Base-by-base conservation (phyloP, 1,140 invertebrate species). In the Pseudomyrmex pallidus region DNA sequence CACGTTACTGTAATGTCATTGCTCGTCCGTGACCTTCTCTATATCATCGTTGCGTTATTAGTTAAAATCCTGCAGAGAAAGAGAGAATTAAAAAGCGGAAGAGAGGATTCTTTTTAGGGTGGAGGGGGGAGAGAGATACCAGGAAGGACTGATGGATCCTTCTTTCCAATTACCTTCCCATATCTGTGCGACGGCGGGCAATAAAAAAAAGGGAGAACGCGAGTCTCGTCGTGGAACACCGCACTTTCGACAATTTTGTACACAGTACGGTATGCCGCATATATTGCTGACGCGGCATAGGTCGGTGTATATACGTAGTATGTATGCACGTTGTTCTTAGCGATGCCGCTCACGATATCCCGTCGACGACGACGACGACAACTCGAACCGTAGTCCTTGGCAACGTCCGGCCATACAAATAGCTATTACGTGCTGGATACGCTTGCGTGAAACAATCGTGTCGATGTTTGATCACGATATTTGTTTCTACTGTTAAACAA, bases 401-500 rank as follows among this genome's bases (percentile, higher is more conserved):
- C 90, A 90, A 94, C 93, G 87, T 85, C 86, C 88, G 90, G 90
- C 89, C 92, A 93, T 90, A 94, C 89, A 91, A 82, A 86, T 70
- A 59, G 68, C 74, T 54, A 59, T 80, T 56, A 74, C 84, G n/a
- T 80, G 67, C 78, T 54, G 57, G 73, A 74, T 89, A 90, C 91
- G 91, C 91, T 82, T 92, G 90, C 89, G 89, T 92, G 74, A 87
- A 89, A 83, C 84, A 70, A 61, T 83, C 63, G 2, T 64, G 20
- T 89, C 74, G 63, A 88, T 78, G 83, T 70, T 52, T 67, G 56
- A 86, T 70, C 56, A 25, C 13, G 20, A 52, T 22, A 59, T 59
- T 70, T 25, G 50, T 35, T 35, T 35, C 35, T 35, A 35, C 0
- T 35, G 0, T 35, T 35, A 46, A 68, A 54, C 54, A 67, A 25